Base-by-base conservation (phyloP, 2,888 invertebrate species). In the Agrilus mali region DNA sequence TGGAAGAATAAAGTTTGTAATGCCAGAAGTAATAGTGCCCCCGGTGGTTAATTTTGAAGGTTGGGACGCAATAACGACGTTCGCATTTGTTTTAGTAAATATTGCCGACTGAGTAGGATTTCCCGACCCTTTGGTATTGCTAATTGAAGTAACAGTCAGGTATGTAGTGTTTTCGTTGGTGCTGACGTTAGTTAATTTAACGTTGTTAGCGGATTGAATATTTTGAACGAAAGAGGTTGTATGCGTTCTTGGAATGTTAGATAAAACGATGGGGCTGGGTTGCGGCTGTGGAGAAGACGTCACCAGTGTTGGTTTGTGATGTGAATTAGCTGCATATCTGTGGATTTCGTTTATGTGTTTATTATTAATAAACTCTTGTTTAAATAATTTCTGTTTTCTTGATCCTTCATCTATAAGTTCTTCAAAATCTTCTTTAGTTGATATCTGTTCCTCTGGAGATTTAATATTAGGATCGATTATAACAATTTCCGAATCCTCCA, bases 371-470 rank as follows among this genome's bases (percentile, higher is more conserved):
- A 58, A 45, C 36, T 64, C 62, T 10, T 57, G 56, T 46, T 65
- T 65, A 27, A 61, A 48, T 8, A 63, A 52, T 45, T 64, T 61
- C 33, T 77, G 76, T 47, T 75, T 74, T 1, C 73, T 69, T 46
- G 74, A 73, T 1, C 75, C 77, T 51, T 76, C 73, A 50, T 79
- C 78, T 33, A 79, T 80, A 15, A 79, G 60, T 49, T 78, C 76
- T 54, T 79, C 78, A 53, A 78, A 79, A 57, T 80, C 79, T 60
- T 78, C 78, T 50, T 77, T 75, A 0, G 79, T 78, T 0, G 76
- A 73, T 46, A 79, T 74, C 49, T 75, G 73, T 53, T 78, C 77
- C 52, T 79, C 78, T 0, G 78, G 77, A 1, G 78, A 75, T 52
- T 75, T 77, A 0, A 70, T 68, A 14, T 67, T 69, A 1, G 75